These are phyloP conservation scores for Xiphophorus maculatus DNA, from an alignment of 2,113 vertebrate species.

Conservation along the genomic window DNA sequence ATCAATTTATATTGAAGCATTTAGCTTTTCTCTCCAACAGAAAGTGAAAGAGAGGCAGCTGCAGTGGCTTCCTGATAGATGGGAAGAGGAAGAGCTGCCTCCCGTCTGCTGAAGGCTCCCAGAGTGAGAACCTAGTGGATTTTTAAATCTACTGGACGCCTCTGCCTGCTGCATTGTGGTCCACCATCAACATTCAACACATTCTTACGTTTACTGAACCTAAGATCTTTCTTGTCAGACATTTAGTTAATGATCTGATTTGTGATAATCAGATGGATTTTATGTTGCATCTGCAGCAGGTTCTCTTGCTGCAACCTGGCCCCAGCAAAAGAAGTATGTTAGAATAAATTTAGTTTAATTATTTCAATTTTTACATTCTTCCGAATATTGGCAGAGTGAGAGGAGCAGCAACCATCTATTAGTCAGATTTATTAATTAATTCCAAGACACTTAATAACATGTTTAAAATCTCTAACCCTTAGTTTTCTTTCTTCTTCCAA, in stretches of 20 bases:
- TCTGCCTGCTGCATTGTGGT: neutral
- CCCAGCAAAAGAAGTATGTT: neutral
- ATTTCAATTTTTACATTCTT: neutral
- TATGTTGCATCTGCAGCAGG: neutral
- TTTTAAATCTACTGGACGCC: neutral
- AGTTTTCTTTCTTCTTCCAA: neutral
- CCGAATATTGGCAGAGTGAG: neutral
- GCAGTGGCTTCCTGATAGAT: slow-evolving; percentile 28
- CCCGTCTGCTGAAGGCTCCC: no score
- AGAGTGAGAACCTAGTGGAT: neutral
- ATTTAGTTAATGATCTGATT: neutral
- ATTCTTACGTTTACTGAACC: neutral
- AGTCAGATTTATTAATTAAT: neutral
- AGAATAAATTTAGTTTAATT: neutral
- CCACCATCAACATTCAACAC: no score
- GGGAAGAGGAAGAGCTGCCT: neutral
- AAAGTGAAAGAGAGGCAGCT: slow-evolving; percentile 12
- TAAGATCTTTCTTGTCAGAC: neutral
- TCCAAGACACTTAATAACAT: neutral
- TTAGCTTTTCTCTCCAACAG: neutral
- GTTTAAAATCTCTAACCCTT: neutral
- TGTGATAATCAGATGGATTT: neutral
- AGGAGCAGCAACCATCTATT: neutral
- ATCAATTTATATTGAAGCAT: slow-evolving; percentile 42
- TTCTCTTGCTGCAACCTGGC: neutral